Evolutionary conservation across 2,797 vertebrate species (phyloP).

Genomic region (Varecia variegata): DNA sequence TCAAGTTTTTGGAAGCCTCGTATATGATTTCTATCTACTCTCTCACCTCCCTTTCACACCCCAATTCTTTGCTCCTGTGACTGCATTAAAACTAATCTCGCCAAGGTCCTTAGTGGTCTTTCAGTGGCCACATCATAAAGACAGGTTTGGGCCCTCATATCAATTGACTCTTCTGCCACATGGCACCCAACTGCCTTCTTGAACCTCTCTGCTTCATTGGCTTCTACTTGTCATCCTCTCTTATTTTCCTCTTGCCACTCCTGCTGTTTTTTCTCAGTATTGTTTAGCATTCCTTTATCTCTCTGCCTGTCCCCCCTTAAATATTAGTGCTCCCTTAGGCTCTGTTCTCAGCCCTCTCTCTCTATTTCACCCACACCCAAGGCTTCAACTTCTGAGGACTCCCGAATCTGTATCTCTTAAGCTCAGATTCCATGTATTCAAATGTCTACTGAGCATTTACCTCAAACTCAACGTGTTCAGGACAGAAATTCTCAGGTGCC

Average conservation of each 20-base stretch:
- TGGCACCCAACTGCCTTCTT: too few relatives aligned
- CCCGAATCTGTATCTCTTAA: neutral
- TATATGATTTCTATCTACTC: neutral
- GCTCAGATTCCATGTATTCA: neutral
- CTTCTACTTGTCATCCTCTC: neutral
- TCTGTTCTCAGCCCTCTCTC: neutral
- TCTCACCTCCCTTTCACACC: neutral
- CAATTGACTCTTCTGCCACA: neutral
- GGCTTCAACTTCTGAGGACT: neutral
- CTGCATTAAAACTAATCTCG: neutral
- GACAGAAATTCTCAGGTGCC: neutral
- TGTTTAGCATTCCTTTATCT: neutral
- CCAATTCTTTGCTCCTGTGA: neutral
- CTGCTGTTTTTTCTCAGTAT: neutral
- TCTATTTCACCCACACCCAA: neutral
- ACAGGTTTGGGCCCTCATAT: neutral
- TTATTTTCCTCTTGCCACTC: neutral
- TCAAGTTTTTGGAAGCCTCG: neutral
- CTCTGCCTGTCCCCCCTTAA: neutral
- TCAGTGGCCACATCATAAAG: neutral
- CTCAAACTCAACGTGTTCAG: neutral
- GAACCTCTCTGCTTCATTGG: neutral
- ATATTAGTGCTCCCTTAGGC: neutral
- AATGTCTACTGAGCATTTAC: neutral
- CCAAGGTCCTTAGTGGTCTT: neutral